phyloP scores from a whole-genome alignment of 1,140 invertebrate genomes.

The Papilio machaon region DNA sequence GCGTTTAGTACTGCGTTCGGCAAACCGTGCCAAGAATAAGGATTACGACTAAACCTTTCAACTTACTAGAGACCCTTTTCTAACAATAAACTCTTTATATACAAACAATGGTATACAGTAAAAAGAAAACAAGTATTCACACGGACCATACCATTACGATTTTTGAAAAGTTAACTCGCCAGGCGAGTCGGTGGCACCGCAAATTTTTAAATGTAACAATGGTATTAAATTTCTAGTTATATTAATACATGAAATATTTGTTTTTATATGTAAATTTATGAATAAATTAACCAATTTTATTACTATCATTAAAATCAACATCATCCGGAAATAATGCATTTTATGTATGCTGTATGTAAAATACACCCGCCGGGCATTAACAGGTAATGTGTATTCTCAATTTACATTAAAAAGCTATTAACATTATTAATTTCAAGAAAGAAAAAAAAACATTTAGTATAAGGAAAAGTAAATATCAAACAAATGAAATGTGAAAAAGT shows the following conservation, averaged over 20 bases:
- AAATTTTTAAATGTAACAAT: background rate
- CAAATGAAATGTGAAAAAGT: no score
- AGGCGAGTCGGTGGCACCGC: background rate
- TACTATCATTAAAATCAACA: background rate
- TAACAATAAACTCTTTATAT: slow-evolving; percentile 16
- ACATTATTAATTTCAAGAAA: background rate
- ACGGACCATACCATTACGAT: background rate
- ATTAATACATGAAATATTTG: background rate
- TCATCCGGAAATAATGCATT: background rate
- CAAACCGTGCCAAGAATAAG: slow-evolving; percentile 25
- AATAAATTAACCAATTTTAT: background rate
- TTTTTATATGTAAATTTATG: background rate
- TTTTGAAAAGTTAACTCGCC: background rate
- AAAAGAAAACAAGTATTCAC: slow-evolving; percentile 11
- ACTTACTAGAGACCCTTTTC: slow-evolving; percentile 8
- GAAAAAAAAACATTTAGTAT: background rate
- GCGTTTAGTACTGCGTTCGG: slow-evolving; percentile 21
- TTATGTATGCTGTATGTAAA: slow-evolving; percentile 4
- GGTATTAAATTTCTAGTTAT: background rate
- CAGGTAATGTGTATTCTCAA: background rate
- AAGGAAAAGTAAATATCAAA: background rate
- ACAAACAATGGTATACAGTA: background rate
- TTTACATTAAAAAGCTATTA: background rate
- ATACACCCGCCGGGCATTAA: background rate
- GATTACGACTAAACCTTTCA: slow-evolving; percentile 22